Evolutionary conservation across 2,888 invertebrate genomes (phyloP), one percentile per base, ranked within the genome.

Genomic region (Augochlorella aurata): DNA sequence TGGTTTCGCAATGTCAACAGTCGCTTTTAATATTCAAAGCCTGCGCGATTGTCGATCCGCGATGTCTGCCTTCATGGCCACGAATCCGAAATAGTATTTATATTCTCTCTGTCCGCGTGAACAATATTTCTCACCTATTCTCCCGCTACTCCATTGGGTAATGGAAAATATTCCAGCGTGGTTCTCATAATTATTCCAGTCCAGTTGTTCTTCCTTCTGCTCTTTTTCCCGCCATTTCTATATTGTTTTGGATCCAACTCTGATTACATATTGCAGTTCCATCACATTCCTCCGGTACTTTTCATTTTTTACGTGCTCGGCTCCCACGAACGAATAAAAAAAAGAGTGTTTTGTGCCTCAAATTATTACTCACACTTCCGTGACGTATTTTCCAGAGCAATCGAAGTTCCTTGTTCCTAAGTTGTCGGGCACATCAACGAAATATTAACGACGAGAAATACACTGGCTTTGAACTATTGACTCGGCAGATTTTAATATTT

Each of bases 51-150:
- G 44, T 84, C 65, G 58, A 65, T 68, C 72, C 49, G 61, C 61
- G 66, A 58, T 44, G 49, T 61, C 47, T 71, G 49, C 58, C 65
- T 74, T 69, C 69, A 63, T 50, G 63, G 79, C 54, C 29, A 65
- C 50, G 49, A 74, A 68, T 67, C 77, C 68, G 75, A 66, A 77
- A 78, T 81, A 47, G 67, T 81, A 74, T 85, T 85, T 83, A 85
- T 79, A 83, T 77, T 77, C 69, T 66, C 66, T 67, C 69, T 74
- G 61, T 77, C 63, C 67, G 66, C 73, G 74, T 77, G 77, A 76
- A 79, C 79, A 77, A 76, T 81, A 80, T 85, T 77, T 63, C 29
- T 29, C 65, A 71, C 47, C 81, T 74, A 72, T 83, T 88, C 83
- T 82, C 68, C 78, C n/a, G 44, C 44, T 44, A 44, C 38, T 65